Percentiles rank a stretch among this genome's conserved stretches.
Conservation (phyloP, 1,140 invertebrate genomes). For the Drosophila arizonae region DNA sequence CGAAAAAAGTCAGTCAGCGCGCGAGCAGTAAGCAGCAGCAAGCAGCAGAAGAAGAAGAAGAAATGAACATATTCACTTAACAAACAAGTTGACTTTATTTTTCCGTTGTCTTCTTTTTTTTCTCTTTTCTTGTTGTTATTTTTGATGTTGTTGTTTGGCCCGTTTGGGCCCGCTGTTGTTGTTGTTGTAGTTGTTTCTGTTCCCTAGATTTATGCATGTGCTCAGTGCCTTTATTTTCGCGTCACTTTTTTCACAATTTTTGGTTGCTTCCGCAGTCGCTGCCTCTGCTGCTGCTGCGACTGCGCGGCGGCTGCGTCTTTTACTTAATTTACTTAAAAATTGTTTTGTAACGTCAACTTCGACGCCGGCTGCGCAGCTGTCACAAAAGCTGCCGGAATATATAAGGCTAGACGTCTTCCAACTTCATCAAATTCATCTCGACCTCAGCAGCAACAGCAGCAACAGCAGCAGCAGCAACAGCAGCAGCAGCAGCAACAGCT, state of each 20-base stretch:
- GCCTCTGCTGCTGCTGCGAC: slow-evolving; percentile 12
- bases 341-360: slow-evolving; percentile 76
- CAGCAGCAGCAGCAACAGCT: slow-evolving; percentile 35
- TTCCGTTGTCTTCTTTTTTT: slow-evolving; percentile 20
- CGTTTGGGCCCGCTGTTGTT: slow-evolving; percentile 28
- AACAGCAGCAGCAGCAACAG: slow-evolving; percentile 40
- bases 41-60: slow-evolving; percentile 34
- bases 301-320: slow-evolving; percentile 17
- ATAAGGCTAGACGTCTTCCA: slow-evolving; percentile 67
- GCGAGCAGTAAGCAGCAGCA: slow-evolving; percentile 4
- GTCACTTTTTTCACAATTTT: slow-evolving; percentile 50
- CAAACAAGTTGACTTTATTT: slow-evolving; percentile 80
- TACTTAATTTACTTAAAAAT: slow-evolving; percentile 78
- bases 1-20: slow-evolving; percentile 57
- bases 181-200: slow-evolving; percentile 37
- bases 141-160: slow-evolving; percentile 48
- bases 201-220: slow-evolving; percentile 67
- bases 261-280: slow-evolving; percentile 62
- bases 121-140: slow-evolving; percentile 43
- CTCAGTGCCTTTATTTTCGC: slow-evolving; percentile 42
- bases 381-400: slow-evolving; percentile 66
- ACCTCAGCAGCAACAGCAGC: slow-evolving; percentile 53
- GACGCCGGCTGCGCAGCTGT: slow-evolving; percentile 48
- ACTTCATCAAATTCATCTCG: slow-evolving; percentile 82
- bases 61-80: slow-evolving; percentile 79